A percentile compares a stretch with the other conserved stretches of the same genome.
Evolutionary conservation across 2,797 vertebrate species (phyloP).

Genomic region (Amphiprion clarkii): DNA sequence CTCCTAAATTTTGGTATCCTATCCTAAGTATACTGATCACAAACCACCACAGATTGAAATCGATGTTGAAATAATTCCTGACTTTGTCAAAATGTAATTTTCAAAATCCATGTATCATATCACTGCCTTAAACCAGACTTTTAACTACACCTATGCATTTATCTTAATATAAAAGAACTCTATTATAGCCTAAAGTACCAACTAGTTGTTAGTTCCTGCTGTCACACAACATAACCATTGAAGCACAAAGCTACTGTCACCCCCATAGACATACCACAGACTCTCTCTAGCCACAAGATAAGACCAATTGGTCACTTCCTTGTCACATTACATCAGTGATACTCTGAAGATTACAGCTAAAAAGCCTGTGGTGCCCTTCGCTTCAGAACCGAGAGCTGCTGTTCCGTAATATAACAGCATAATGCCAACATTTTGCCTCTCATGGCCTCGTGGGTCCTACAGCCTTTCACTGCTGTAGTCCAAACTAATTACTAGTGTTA

Average conservation of each 20-base stretch:
- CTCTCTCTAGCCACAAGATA: slow-evolving; percentile 74
- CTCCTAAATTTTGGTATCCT: too few relatives aligned
- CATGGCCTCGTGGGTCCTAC: slow-evolving; percentile 17
- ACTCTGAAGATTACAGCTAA: slow-evolving; percentile 72
- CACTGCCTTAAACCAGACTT: neutral
- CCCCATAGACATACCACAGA: slow-evolving; percentile 74
- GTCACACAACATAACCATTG: slow-evolving; percentile 64
- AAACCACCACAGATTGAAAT: neutral
- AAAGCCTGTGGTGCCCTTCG: slow-evolving; percentile 70
- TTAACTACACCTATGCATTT: slow-evolving; percentile 19
- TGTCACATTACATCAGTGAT: slow-evolving; percentile 83
- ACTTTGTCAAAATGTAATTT: slow-evolving; percentile 11
- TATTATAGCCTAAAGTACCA: slow-evolving; percentile 39
- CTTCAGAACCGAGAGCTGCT: slow-evolving; percentile 56
- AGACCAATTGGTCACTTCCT: slow-evolving; percentile 81
- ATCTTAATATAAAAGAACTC: slow-evolving; percentile 7
- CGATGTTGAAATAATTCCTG: neutral
- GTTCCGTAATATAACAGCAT: slow-evolving; percentile 59
- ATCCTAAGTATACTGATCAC: slow-evolving; percentile 7
- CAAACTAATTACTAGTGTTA: slow-evolving; percentile 53
- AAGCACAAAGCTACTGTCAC: slow-evolving; percentile 63
- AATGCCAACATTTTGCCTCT: slow-evolving; percentile 54
- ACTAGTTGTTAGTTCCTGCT: slow-evolving; percentile 59
- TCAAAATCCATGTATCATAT: neutral
- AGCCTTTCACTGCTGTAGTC: slow-evolving; percentile 50